Conservation (phyloP, 1,140 invertebrate species). For the Physella acuta region DNA sequence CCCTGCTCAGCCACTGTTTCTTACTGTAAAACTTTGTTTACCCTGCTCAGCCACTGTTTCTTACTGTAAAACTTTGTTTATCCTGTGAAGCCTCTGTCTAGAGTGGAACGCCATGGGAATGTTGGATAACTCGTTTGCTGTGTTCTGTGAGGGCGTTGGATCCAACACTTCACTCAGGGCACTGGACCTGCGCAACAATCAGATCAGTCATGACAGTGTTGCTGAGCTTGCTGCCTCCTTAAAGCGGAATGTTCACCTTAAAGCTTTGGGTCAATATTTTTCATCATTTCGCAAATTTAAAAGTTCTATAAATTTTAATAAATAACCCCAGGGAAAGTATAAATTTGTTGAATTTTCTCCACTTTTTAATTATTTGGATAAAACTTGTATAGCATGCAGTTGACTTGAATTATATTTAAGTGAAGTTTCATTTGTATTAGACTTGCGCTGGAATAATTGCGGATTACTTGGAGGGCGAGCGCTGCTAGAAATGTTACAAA, state of each 20-base stretch:
- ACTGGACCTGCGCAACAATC: constrained; percentile 60
- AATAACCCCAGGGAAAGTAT: too few relatives aligned
- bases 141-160: constrained; percentile 57
- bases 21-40: too few relatives aligned
- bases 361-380: too few relatives aligned
- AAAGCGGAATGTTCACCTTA: constrained; percentile 52
- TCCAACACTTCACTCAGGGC: constrained; percentile 48
- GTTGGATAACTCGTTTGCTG: constrained; percentile 54
- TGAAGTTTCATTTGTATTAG: too few relatives aligned
- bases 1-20: too few relatives aligned
- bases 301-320: too few relatives aligned
- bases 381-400: too few relatives aligned
- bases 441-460: constrained; percentile 60
- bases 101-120: constrained; percentile 61
- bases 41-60: too few relatives aligned
- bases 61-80: too few relatives aligned
- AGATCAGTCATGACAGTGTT: constrained; percentile 58
- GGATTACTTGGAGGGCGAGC: constrained; percentile 55
- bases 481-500: constrained; percentile 53
- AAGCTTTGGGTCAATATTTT: constrained; percentile 47
- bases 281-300: too few relatives aligned
- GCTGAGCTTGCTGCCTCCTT: constrained; percentile 50
- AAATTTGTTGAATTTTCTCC: too few relatives aligned
- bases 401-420: too few relatives aligned
- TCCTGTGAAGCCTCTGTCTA: constrained; percentile 57